These are phyloP conservation scores for Lophotis ruficrista DNA, from an alignment of 2,113 vertebrate genomes.

Conservation along the genomic window DNA sequence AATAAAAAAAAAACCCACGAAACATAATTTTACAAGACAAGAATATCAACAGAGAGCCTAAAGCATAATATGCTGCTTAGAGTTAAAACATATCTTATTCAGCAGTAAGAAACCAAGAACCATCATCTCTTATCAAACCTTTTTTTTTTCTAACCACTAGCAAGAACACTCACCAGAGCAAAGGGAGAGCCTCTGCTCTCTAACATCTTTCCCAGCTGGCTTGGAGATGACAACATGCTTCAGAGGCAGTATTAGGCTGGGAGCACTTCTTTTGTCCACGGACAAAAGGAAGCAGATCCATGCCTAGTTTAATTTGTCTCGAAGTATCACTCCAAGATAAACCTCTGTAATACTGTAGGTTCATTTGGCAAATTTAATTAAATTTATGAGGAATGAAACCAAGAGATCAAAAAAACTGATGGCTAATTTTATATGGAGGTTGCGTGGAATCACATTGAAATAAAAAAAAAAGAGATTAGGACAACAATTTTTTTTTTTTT, in stretches of 20 bases:
- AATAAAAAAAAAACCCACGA: too few species aligned
- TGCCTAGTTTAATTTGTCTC: not conserved
- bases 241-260: not conserved
- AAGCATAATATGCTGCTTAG: not conserved
- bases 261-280: not conserved
- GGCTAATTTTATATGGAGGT: slow-evolving; percentile 10
- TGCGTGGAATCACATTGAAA: slow-evolving; percentile 31
- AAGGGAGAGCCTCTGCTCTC: not conserved
- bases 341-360: not conserved
- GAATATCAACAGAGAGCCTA: not conserved
- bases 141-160: not conserved
- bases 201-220: not conserved
- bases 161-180: not conserved
- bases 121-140: not conserved
- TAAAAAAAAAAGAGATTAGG: not conserved
- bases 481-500: slow-evolving; percentile 28
- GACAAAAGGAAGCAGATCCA: not conserved
- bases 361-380: not conserved
- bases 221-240: not conserved
- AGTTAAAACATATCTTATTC: not conserved
- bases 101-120: not conserved
- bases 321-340: not conserved
- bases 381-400: not conserved
- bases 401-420: slow-evolving; percentile 15
- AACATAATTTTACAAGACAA: not conserved